A percentile compares a stretch with the other conserved stretches of the same genome.
Evolutionary conservation across 2,797 vertebrate genomes (phyloP).

Genomic region (Argentina silus): DNA sequence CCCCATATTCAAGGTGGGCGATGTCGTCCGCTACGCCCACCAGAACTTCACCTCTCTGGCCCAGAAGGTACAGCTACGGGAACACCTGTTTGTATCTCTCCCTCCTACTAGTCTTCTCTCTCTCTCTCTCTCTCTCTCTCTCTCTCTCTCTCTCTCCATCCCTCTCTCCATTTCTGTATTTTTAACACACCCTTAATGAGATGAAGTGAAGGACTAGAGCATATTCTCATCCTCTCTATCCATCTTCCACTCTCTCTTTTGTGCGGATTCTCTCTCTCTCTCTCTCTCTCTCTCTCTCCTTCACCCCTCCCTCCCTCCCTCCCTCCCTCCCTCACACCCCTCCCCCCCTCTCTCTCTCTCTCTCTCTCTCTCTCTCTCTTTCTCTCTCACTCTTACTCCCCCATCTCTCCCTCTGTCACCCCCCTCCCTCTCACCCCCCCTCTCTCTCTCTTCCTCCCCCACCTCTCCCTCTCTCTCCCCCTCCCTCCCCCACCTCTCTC

Average conservation of each 20-base stretch:
- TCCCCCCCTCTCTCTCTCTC: neutral
- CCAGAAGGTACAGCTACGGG: constrained; percentile 71
- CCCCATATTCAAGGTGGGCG: constrained; percentile 91
- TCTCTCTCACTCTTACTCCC: neutral
- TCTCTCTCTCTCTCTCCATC: neutral
- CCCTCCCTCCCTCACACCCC: too few species aligned
- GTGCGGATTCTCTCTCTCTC: neutral
- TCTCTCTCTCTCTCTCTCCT: neutral
- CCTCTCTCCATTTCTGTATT: too few species aligned
- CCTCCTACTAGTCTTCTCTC: neutral
- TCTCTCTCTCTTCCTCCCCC: neutral
- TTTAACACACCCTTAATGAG: too few species aligned
- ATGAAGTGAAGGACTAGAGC: too few species aligned
- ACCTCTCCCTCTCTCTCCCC: too few species aligned
- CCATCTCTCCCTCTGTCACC: neutral
- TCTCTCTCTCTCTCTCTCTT: neutral
- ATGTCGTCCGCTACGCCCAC: constrained; percentile 84
- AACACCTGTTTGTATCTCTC: too few species aligned
- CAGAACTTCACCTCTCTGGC: constrained; percentile 87
- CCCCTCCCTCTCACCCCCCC: neutral
- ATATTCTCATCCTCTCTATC: neutral
- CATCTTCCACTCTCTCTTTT: neutral
- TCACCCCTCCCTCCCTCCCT: too few species aligned
- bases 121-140: neutral
- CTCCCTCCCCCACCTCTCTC: too few species aligned